Base-by-base conservation (phyloP, 2,113 vertebrate genomes). In the Pseudorhombus dupliciocellatus region DNA sequence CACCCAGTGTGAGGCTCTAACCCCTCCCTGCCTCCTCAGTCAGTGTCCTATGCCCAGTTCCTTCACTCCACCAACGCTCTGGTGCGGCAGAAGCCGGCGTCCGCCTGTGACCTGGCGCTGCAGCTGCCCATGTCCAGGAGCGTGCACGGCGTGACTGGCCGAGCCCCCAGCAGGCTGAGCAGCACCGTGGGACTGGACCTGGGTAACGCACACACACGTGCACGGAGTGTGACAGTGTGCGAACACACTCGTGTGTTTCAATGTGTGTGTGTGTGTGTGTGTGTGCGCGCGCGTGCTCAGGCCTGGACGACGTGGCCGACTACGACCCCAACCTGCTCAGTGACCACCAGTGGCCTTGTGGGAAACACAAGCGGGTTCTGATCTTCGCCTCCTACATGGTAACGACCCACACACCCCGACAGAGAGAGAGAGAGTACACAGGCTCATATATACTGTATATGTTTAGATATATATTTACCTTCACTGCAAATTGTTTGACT, bases 361-460 rank as follows among this genome's bases (percentile, higher is more conserved):
- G 98, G 79, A 99, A 99, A 88, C 97, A 99, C 83, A 99, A 98
- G 83, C 92, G 98, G 8, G 98, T 99, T 46, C 95, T 99, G 83
- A 97, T 99, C 92, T 99, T 99, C 34, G 95, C 97, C 9, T 99
- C 97, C 1, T 98, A 99, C 89, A 99, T 99, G 98, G 96, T 97
- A 86, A 94, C 73, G 62, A 58, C 22, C 9, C 14, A 54, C 37
- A 28, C 76, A 37, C 51, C 50, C n/a, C 26, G 24, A 37, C 4
- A 54, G 57, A 50, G 50, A 18, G 15, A 4, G n/a, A n/a, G n/a
- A n/a, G n/a, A n/a, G n/a, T n/a, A 42, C 40, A 42, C 40, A 42
- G 5, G 12, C 40, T 7, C 40, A 42, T 10, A 42, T 10, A 42
- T 10, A 42, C 40, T 7, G 34, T 10, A 37, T 37, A 10, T 37